Evolutionary conservation across 2,888 invertebrate genomes (phyloP), one percentile per base, ranked within the genome.

Genomic region (Nomada ferruginata): DNA sequence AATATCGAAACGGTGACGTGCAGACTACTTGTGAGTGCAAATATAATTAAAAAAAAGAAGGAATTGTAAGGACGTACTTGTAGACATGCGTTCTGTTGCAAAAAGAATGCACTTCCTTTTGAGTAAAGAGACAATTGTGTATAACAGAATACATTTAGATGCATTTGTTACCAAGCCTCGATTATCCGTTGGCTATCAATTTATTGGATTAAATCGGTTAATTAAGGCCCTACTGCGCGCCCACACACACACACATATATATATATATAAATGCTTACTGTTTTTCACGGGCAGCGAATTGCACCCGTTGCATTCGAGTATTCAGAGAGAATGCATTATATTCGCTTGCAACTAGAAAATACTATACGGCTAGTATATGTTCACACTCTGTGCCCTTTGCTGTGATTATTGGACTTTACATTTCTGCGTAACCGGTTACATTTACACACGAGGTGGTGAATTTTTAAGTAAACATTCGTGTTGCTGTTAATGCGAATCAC

Each of bases 371-470:
- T 44, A 52, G 61, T 76, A 65, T 72, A 11, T 64, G 44, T 71
- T 59, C 57, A 65, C 55, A 52, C 65, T 72, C 72, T 72, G 20
- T 60, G 68, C 71, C 73, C 75, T 71, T 74, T 75, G 83, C 83
- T 83, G 83, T 83, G 78, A 81, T 81, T 42, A 72, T 63, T 75
- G 69, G 71, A 83, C 29, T 71, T 75, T 83, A 68, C 78, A 83
- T 83, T 83, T 82, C 50, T 9, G 55, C 53, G 50, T 68, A 64
- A 83, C 15, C 29, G 71, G 57, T 20, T 36, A 73, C 36, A 50
- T 69, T 72, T 75, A 71, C 66, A 52, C 44, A 50, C 11, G 15
- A 26, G 69, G 50, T 53, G 9, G 15, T 57, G 63, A 60, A 59
- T 64, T 72, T 71, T 66, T 42, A 29, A 61, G 11, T 42, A 52